Percentiles rank a stretch among this genome's conserved stretches.
These are phyloP conservation scores for Rhincodon typus DNA, from an alignment of 2,797 vertebrate species.

Conservation along the genomic window DNA sequence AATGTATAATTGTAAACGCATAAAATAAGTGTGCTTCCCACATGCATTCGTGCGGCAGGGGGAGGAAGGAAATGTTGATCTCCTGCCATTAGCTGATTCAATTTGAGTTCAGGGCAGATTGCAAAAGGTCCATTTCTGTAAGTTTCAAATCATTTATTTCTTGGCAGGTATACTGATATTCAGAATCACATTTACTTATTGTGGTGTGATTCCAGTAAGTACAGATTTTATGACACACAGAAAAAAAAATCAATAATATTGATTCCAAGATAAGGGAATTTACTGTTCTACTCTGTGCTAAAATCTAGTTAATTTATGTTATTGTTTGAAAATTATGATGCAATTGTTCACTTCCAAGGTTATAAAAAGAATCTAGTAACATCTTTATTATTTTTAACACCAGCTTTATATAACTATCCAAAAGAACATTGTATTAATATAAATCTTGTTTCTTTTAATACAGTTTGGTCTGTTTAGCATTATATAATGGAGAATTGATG, in stretches of 20 bases:
- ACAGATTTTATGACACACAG: neutral
- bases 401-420: neutral
- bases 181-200: neutral
- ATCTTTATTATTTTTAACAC: neutral
- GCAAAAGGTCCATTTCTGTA: no score
- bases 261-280: neutral
- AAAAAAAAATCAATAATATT: neutral
- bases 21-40: no score
- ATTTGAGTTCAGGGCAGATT: no score
- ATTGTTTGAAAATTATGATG: neutral
- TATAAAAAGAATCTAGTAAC: neutral
- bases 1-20: no score
- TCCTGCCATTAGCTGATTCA: no score
- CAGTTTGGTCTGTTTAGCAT: neutral
- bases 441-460: neutral
- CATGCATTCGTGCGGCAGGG: no score
- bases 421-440: neutral
- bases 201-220: neutral
- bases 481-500: neutral
- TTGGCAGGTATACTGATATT: neutral
- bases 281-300: neutral
- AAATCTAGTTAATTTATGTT: neutral
- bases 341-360: neutral
- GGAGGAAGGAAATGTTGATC: no score
- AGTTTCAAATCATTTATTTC: no score